Evolutionary conservation across 2,888 invertebrate genomes (phyloP).

Genomic region (Caenorhabditis sulstoni): DNA sequence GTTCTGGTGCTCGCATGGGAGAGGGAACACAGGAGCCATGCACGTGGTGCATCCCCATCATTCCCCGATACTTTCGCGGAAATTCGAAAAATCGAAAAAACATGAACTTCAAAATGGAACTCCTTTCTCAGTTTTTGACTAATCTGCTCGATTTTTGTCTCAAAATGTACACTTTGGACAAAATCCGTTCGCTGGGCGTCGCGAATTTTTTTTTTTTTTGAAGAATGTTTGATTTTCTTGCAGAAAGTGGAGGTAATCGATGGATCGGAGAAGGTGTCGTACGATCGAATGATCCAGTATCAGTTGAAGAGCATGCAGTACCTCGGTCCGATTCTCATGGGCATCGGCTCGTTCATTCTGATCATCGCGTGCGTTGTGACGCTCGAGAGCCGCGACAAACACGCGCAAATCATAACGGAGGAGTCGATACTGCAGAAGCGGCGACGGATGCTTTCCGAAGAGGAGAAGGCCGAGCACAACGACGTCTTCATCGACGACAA

Average conservation of each 20-base stretch:
- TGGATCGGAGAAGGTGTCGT: conserved; percentile 54
- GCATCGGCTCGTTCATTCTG: conserved; percentile 96
- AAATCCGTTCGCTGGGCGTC: no score
- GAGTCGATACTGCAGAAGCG: conserved; percentile 52
- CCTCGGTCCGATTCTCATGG: conserved; percentile 98
- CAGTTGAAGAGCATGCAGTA: conserved; percentile 83
- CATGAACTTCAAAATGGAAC: no score
- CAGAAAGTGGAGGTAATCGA: conserved; percentile 57
- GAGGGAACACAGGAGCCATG: no score
- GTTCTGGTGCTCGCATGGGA: no score
- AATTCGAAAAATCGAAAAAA: no score
- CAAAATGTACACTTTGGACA: neutral
- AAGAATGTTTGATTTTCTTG: no score
- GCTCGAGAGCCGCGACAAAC: conserved; percentile 94
- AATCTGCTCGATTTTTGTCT: neutral
- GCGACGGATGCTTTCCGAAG: conserved; percentile 37
- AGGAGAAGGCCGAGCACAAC: conserved; percentile 51
- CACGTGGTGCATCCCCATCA: no score
- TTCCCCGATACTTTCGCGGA: no score
- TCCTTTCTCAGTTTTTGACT: no score
- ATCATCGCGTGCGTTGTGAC: conserved; percentile 98
- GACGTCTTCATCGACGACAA: conserved; percentile 51
- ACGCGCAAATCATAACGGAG: conserved; percentile 83
- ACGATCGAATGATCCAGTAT: conserved; percentile 67
- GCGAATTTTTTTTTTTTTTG: no score